Base-by-base conservation (phyloP, 2,113 vertebrate species). In the Aldabrachelys gigantea region DNA sequence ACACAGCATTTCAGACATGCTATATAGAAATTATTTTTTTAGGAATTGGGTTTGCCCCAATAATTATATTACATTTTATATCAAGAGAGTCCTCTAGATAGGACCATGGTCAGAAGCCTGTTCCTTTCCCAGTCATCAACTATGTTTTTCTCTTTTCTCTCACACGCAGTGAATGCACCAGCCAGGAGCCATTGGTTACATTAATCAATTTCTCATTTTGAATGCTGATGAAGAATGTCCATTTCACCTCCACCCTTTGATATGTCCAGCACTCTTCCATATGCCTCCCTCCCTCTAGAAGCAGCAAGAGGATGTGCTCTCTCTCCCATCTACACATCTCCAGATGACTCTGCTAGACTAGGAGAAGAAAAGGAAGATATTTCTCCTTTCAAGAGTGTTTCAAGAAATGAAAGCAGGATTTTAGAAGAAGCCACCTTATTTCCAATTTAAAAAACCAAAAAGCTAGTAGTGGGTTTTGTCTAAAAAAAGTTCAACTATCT, bases 331-430 rank as follows among this genome's bases (percentile, higher is more conserved):
- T 72, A 72, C 17, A 22, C n/a, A 38, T 72, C 65, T 38, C 17
- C 65, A 72, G 65, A 11, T 10, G n/a, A 72, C 13, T 69, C 16
- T 72, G 65, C 35, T 72, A n/a, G n/a, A 72, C 65, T 72, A 38
- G n/a, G 35, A 72, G 83, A 85, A 82, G 38, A 81, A 3, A 89
- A 3, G 7, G 19, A 6, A 91, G 14, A n/a, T 75, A 76, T 0
- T 90, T 56, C 29, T 65, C 35, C 35, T 53, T 65, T 44, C 1
- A 21, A 69, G 19, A 19, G 65, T 81, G 29, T 44, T 88, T 56
- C 79, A 91, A 57, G 86, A 93, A 89, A 56, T 5, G 78, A 92
- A 72, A 95, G 14, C 79, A 56, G 41, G 22, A 19, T 10, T 84
- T n/a, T 38, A 88, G 44, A 25, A 92, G 89, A 94, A 85, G 5